Percentiles rank a stretch among this genome's conserved stretches.
These are phyloP conservation scores for Myrmecophaga tridactyla DNA, from an alignment of 2,113 vertebrate genomes.

Conservation along the genomic window DNA sequence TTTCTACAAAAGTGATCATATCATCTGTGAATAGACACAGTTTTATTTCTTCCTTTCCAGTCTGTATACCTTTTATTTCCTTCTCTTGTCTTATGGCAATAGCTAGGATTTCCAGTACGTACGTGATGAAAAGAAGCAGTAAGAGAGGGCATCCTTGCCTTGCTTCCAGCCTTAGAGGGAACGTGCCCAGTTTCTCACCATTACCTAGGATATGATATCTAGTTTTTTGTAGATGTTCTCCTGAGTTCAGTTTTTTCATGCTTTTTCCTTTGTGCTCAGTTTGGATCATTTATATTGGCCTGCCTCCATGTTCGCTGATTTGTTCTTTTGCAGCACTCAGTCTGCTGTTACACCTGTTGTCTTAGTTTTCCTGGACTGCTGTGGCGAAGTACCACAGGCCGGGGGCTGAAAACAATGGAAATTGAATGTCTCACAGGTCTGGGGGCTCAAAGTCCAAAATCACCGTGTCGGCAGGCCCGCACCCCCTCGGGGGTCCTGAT, in stretches of 20 bases:
- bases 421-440: too few species aligned
- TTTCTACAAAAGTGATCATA: neutral
- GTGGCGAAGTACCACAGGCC: too few species aligned
- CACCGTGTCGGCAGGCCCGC: too few species aligned
- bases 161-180: neutral
- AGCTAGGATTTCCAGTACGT: neutral
- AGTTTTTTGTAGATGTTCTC: neutral
- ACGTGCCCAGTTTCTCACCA: neutral
- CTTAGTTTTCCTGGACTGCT: too few species aligned
- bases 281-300: neutral
- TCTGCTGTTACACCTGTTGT: too few species aligned
- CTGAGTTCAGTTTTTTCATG: too few species aligned
- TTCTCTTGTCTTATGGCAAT: neutral
- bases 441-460: too few species aligned
- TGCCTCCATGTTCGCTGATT: rapidly evolving
- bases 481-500: too few species aligned
- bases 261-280: neutral
- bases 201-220: neutral
- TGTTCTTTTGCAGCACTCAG: neutral
- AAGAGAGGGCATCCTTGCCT: neutral
- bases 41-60: neutral
- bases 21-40: neutral
- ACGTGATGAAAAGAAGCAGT: too few species aligned
- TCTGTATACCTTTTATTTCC: too few species aligned
- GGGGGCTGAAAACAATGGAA: too few species aligned